Base-by-base conservation (phyloP, 2,113 vertebrate species). In the Eulemur rufifrons region DNA sequence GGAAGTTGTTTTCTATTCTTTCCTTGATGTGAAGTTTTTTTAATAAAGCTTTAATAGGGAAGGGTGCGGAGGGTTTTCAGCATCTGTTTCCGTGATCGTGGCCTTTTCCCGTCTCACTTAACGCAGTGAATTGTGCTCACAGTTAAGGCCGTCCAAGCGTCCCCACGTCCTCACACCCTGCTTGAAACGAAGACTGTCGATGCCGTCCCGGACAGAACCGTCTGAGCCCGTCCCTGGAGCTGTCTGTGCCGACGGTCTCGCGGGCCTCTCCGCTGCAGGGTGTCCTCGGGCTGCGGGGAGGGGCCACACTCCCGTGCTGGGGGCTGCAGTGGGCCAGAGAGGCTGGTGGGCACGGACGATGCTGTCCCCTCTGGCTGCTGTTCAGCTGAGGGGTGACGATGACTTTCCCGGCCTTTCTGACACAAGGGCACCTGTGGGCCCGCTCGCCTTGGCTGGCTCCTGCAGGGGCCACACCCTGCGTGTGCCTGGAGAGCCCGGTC, bases 41-140 rank as follows among this genome's bases (percentile, higher is more conserved):
- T 52, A n/a, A n/a, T 14, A 4, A 34, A 29, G 25, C 52, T 42
- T 45, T 27, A 9, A 32, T 37, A 7, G 73, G 66, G 54, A 52
- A 76, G 18, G 9, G 56, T 6, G 8, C 14, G 18, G 47, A 11
- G 4, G 18, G 18, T 42, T 77, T 61, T 18, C 59, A 11, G 1
- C 37, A 23, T 39, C 34, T 47, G 11, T n/a, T 37, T 32, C 4
- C 39, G n/a, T 4, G 45, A 18, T 32, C 6, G 0, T 17, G 1
- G 25, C 15, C 0, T 61, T 27, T 52, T 52, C 3, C 8, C 10
- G 10, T 9, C 11, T 45, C 21, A 7, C 9, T 59, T 8, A 27
- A 42, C 0, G 2, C 3, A 1, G 4, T 11, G 69, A 23, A 3
- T 29, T 17, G 1, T 15, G 5, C 9, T 9, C 25, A 1, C 1